Evolutionary conservation across 2,797 vertebrate species (phyloP).

Genomic region (Setipinna tenuifilis): DNA sequence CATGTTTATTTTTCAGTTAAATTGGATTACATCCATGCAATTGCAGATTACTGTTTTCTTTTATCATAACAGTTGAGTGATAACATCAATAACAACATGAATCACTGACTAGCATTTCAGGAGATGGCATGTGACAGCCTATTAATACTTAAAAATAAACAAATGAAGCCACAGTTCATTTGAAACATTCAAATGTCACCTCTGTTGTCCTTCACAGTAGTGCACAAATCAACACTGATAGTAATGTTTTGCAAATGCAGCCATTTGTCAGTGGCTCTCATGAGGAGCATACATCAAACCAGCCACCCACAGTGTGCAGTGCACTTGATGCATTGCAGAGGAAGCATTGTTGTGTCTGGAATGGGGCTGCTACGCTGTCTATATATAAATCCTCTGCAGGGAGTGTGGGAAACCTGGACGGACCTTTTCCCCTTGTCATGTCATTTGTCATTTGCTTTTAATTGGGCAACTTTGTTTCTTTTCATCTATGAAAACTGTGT

Average conservation of each 20-base stretch:
- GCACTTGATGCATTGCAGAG: conserved; percentile 29
- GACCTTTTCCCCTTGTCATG: conserved; percentile 35
- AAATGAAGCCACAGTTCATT: neutral
- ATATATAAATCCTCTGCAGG: conserved; percentile 51
- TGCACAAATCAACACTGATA: neutral
- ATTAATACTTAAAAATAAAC: neutral
- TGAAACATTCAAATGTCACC: neutral
- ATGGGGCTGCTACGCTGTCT: conserved; percentile 36
- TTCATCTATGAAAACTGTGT: conserved; percentile 51
- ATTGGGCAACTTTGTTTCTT: conserved; percentile 51
- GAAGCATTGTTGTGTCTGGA: conserved; percentile 46
- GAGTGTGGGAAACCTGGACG: conserved; percentile 40
- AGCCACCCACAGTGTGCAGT: conserved; percentile 28
- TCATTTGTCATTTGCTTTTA: conserved; percentile 54
- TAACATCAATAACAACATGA: too few species aligned
- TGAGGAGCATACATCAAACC: conserved; percentile 34
- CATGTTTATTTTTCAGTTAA: too few species aligned
- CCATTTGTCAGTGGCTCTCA: conserved; percentile 20
- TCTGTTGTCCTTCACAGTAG: neutral
- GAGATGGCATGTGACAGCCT: neutral
- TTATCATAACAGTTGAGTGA: too few species aligned
- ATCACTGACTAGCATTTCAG: neutral
- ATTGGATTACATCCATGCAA: too few species aligned
- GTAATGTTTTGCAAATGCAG: conserved; percentile 25
- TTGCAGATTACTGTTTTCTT: too few species aligned